These are phyloP conservation scores for Aphrophora alni DNA, from an alignment of 2,888 invertebrate genomes.

Conservation along the genomic window DNA sequence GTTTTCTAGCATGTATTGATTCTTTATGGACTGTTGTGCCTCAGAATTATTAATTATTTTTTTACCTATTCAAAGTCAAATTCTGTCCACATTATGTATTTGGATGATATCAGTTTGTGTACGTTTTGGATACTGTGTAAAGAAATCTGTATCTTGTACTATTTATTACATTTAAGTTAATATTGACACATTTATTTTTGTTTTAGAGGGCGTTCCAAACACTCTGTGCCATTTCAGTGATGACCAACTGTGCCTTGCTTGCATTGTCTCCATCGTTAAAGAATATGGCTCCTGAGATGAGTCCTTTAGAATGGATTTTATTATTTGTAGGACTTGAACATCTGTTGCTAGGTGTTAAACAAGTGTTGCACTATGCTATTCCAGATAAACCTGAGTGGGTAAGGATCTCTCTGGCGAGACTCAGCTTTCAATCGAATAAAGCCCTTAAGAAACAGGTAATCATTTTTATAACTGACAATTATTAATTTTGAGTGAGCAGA, in stretches of 20 bases:
- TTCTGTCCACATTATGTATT: too few relatives aligned
- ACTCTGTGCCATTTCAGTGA: conserved; percentile 70
- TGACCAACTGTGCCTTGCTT: conserved; percentile 77
- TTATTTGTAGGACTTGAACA: conserved; percentile 74
- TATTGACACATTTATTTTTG: not conserved
- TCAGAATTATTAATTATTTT: too few relatives aligned
- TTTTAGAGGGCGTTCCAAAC: conserved; percentile 69
- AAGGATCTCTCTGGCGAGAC: conserved; percentile 66
- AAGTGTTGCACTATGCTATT: conserved; percentile 69
- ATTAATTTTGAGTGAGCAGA: too few relatives aligned
- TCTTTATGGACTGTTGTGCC: too few relatives aligned
- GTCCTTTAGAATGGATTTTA: conserved; percentile 61
- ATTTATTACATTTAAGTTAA: too few relatives aligned
- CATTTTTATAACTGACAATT: too few relatives aligned
- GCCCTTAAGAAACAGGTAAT: conserved; percentile 66
- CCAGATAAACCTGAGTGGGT: conserved; percentile 75
- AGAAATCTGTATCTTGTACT: too few relatives aligned
- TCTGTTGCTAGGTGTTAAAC: conserved; percentile 68
- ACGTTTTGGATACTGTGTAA: too few relatives aligned
- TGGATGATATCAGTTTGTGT: too few relatives aligned
- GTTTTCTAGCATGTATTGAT: too few relatives aligned
- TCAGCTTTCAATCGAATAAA: conserved; percentile 67
- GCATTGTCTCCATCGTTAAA: conserved; percentile 71
- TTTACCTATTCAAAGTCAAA: too few relatives aligned
- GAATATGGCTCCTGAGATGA: conserved; percentile 56